Percentiles rank a stretch among this genome's conserved stretches.
These are phyloP conservation scores for Auanema freiburgensis DNA, from an alignment of 2,888 invertebrate genomes.

Conservation along the genomic window DNA sequence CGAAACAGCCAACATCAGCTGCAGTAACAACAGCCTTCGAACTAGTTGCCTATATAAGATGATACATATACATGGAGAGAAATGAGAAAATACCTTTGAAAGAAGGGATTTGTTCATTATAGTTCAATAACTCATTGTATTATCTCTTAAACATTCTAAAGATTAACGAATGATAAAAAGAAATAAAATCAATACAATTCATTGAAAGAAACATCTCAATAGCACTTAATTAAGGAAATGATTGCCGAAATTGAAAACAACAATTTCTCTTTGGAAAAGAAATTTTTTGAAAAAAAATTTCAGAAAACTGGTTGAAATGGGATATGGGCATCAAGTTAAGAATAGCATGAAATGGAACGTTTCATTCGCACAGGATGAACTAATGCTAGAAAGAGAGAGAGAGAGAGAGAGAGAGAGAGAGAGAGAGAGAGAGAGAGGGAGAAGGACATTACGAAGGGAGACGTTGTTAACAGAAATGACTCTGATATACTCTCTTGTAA, in stretches of 20 bases:
- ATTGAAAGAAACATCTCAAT: neutral
- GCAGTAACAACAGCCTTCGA: conserved; percentile 34
- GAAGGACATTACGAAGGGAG: neutral
- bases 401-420: conserved; percentile 5
- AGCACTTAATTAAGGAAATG: neutral
- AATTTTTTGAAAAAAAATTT: neutral
- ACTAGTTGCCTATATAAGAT: conserved; percentile 32
- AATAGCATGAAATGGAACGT: neutral
- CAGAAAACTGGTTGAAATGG: conserved; percentile 1
- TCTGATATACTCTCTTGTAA: too few species aligned
- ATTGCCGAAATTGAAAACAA: conserved; percentile 2
- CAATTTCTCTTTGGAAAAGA: neutral
- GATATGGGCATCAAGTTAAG: neutral
- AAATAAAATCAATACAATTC: neutral
- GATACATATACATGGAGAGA: neutral
- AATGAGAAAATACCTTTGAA: conserved; percentile 5
- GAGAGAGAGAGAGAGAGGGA: neutral
- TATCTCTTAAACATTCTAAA: conserved; percentile 4
- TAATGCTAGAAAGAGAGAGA: neutral
- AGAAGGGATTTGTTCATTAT: conserved; percentile 20
- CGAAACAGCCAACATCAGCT: conserved; percentile 35
- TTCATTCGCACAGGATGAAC: neutral
- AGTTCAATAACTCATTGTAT: neutral
- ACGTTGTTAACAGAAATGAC: too few species aligned
- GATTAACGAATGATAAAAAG: neutral